Base-by-base conservation (phyloP, 2,113 vertebrate species). In the Chaetorhynchus papuensis region DNA sequence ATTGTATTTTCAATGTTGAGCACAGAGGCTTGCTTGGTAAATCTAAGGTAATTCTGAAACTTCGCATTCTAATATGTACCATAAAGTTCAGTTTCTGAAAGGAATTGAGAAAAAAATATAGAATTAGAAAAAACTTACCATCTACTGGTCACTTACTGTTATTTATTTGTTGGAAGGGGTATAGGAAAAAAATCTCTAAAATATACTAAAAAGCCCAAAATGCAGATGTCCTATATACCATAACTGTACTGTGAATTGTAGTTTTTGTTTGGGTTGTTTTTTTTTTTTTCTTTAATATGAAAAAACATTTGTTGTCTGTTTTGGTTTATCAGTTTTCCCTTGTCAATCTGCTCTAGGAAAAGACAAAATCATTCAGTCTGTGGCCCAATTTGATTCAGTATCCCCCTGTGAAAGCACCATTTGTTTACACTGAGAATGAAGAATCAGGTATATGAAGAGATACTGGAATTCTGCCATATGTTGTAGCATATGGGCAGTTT, bases 401-500 rank as follows among this genome's bases (percentile, higher is more conserved):
- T 74, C 19, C 83, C 90, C 64, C 45, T 79, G 41, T 61, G 94
- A 96, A 97, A 94, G 53, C 78, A 28, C 11, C 47, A 52, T 57
- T 97, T 92, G 44, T 88, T 96, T 91, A 90, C 50, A 85, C 31
- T 79, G 69, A 90, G 15, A 60, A 93, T 93, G 74, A 93, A 91
- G 70, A 94, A 66, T 95, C 91, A 95, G 41, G 74, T 65, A 28
- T 63, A 68, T 44, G 54, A 84, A 95, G 69, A 94, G 52, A 77
- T 75, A 79, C 8, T 89, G 69, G 79, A 95, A 91, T 89, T 91
- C 44, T 85, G 75, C 86, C 95, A 93, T 96, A 96, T 95, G 93
- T 53, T 95, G 52, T 72, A 92, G 93, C 94, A 96, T 94, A 96
- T 93, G 83, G 81, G 68, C 45, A 91, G 33, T 44, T 96, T 93